Evolutionary conservation across 53 echinoderm and acorn worm genomes (phyloP), one percentile per base, ranked within the genome.

Genomic region (Zoroaster sp.): DNA sequence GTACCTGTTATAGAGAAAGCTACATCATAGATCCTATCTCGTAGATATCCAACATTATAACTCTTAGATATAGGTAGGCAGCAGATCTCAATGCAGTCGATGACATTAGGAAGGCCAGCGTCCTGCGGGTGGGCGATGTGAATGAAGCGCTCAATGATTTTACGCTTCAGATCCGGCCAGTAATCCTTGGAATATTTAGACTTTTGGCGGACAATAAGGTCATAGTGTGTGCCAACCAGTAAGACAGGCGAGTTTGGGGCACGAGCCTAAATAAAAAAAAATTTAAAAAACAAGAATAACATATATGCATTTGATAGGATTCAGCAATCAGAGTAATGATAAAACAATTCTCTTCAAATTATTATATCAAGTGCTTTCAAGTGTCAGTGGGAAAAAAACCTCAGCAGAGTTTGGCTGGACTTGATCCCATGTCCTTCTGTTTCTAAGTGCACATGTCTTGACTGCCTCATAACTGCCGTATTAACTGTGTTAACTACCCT

Each of bases 191-290:
- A 94, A 47, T 93, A 98, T 34, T 91, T 93, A 18, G 76, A 75
- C 78, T 93, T 91, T 46, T 91, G 91, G 3, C 88, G 90, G 18
- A 68, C 5, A 83, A 96, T 45, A 39, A 95, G 53, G 68, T 98
- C 98, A 45, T 93, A 93, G 75, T 98, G 98, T 1, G 98, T 98
- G 77, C 98, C 98, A 0, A 98, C 94, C 25, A 98, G 79, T 30
- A 98, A 93, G 69, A 95, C 95, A 6, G 98, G 98, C 2, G 98
- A 98, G 78, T 98, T 95, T 15, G 98, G 98, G 35, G 98, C 98
- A 69, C 98, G 91, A 12, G 95, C 98, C 98, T 98, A 90, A 1
- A 14, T 23, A 65, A 43, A 54, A 41, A 74, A 25, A 23, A 72
- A 36, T n/a, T n/a, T 9, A 40, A 25, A 0, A 67, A 65, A 38